These are phyloP conservation scores for Siniperca chuatsi DNA, from an alignment of 2,113 vertebrate genomes.

Conservation along the genomic window DNA sequence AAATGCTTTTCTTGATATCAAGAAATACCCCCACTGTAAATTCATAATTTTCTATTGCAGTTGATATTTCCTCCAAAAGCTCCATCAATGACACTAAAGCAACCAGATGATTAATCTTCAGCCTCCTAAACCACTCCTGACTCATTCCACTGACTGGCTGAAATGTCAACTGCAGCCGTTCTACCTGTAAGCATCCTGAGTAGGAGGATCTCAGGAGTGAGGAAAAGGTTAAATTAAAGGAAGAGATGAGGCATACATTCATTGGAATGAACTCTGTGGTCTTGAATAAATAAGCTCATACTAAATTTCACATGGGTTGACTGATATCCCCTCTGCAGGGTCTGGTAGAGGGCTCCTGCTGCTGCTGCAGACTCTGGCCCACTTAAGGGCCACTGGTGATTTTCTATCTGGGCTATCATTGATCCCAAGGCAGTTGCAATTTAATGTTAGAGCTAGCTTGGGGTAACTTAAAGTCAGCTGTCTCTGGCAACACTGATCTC, in stretches of 20 bases:
- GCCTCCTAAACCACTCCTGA: not conserved
- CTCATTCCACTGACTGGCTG: not conserved
- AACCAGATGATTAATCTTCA: not conserved
- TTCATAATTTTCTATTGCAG: not conserved
- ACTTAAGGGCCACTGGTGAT: slow-evolving; percentile 59
- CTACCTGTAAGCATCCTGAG: not conserved
- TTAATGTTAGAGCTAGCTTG: slow-evolving; percentile 40
- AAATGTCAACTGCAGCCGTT: not conserved
- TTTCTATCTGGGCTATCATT: slow-evolving; percentile 58
- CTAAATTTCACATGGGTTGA: slow-evolving; percentile 1
- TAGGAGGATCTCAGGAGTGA: not conserved
- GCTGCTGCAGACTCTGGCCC: slow-evolving; percentile 49
- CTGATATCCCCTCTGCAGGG: slow-evolving; percentile 31
- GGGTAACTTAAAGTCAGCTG: slow-evolving; percentile 29
- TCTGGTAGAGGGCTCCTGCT: slow-evolving; percentile 22
- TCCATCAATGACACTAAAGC: not conserved
- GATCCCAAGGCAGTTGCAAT: slow-evolving; percentile 54
- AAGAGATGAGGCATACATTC: not conserved
- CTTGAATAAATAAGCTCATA: slow-evolving; percentile 36
- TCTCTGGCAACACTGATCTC: slow-evolving; percentile 30
- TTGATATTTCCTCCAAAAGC: not conserved
- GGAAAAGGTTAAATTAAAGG: not conserved
- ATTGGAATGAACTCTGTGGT: not conserved
- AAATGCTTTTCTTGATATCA: not conserved
- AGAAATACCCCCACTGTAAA: not conserved